A percentile compares a stretch with the other conserved stretches of the same genome.
Evolutionary conservation across 2,888 invertebrate species (phyloP).

Genomic region (Pristionchus arcanus): DNA sequence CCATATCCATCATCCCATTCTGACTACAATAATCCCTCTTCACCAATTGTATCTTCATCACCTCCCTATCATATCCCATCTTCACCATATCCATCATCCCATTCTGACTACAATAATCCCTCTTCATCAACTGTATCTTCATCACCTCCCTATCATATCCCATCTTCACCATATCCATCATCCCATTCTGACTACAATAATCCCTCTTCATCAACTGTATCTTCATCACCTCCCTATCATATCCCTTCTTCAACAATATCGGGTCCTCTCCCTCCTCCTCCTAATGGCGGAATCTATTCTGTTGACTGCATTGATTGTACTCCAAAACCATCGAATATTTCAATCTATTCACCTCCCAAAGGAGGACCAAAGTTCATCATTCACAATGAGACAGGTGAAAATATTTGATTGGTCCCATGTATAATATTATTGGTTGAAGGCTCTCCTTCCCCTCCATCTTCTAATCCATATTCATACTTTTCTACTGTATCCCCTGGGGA

Average conservation of each 20-base stretch:
- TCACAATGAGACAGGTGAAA: constrained; percentile 16
- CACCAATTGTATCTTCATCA: no score
- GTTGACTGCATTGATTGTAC: constrained; percentile 35
- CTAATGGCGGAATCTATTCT: background rate
- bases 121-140: background rate
- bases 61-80: no score
- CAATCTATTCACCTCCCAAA: constrained; percentile 25
- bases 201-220: background rate
- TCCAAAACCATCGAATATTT: background rate
- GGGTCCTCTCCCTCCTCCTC: constrained; percentile 36
- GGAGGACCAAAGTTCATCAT: constrained; percentile 45
- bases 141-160: no score
- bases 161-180: background rate
- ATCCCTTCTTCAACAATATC: background rate
- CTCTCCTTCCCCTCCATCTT: background rate
- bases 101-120: background rate
- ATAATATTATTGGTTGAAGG: background rate
- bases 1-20: background rate
- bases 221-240: background rate
- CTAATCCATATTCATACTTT: constrained; percentile 43
- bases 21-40: background rate
- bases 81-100: background rate
- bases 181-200: background rate
- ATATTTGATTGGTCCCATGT: background rate
- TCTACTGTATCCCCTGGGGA: background rate